These are phyloP conservation scores for Octomys mimax DNA, from an alignment of 2,797 vertebrate species.

Conservation along the genomic window DNA sequence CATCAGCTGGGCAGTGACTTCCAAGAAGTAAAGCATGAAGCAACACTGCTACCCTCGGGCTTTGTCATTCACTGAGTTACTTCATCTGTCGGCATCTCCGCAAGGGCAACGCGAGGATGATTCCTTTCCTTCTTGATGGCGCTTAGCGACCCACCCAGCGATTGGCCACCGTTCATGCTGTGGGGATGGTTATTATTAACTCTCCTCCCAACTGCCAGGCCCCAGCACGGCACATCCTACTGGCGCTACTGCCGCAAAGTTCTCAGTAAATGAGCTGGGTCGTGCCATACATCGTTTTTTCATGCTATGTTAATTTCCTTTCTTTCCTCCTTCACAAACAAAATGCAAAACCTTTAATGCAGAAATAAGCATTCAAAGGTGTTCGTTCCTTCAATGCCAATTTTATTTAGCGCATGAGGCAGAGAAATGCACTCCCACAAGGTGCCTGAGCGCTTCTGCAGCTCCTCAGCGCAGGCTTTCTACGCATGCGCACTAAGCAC, in stretches of 20 bases:
- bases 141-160: constrained; percentile 40
- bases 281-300: neutral
- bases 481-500: neutral
- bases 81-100: constrained; percentile 51
- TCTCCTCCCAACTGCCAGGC: constrained; percentile 22
- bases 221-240: rapidly evolving
- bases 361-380: constrained; percentile 34
- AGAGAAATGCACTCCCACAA: neutral
- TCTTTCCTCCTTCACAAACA: constrained; percentile 2
- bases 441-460: neutral
- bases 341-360: constrained; percentile 38
- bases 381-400: neutral
- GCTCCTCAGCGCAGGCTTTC: neutral
- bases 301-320: neutral
- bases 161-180: neutral
- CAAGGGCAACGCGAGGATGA: neutral
- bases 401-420: neutral
- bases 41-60: neutral
- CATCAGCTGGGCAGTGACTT: neutral
- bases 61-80: constrained; percentile 32
- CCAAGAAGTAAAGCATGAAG: constrained; percentile 4
- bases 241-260: constrained; percentile 18
- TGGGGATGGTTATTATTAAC: constrained; percentile 68
- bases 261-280: constrained; percentile 69
- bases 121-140: constrained; percentile 50